Evolutionary conservation across 2,797 vertebrate species (phyloP).

Genomic region (Simalia tracyae): DNA sequence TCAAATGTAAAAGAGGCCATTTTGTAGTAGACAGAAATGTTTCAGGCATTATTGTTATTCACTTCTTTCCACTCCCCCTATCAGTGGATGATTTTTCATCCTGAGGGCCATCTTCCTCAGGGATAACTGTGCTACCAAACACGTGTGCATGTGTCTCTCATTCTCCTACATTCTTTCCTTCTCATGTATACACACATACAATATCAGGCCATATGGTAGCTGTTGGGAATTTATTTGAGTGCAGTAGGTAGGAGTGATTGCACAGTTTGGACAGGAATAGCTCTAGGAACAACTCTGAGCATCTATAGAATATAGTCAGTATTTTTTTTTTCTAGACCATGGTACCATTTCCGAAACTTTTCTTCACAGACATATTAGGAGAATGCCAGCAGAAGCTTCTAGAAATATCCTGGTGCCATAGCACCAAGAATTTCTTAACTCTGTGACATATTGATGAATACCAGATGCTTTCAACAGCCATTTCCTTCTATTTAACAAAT

Average conservation of each 20-base stretch:
- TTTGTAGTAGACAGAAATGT: not conserved
- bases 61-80: not conserved
- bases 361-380: not conserved
- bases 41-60: not conserved
- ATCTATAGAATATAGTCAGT: not conserved
- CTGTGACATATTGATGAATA: not conserved
- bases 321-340: not conserved
- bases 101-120: not conserved
- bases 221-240: not conserved
- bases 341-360: not conserved
- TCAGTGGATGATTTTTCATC: not conserved
- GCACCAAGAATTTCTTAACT: not conserved
- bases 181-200: not conserved
- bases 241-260: not conserved
- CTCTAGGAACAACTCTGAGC: not conserved
- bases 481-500: not conserved
- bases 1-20: not conserved
- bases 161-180: not conserved
- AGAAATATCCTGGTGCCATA: not conserved
- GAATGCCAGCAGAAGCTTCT: not conserved
- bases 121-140: not conserved
- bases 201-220: not conserved
- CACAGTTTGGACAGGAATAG: not conserved
- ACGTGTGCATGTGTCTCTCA: not conserved
- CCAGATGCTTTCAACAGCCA: not conserved